Evolutionary conservation across 2,113 vertebrate genomes (phyloP), one percentile per base, ranked within the genome.

Genomic region (Hypomesus transpacificus): DNA sequence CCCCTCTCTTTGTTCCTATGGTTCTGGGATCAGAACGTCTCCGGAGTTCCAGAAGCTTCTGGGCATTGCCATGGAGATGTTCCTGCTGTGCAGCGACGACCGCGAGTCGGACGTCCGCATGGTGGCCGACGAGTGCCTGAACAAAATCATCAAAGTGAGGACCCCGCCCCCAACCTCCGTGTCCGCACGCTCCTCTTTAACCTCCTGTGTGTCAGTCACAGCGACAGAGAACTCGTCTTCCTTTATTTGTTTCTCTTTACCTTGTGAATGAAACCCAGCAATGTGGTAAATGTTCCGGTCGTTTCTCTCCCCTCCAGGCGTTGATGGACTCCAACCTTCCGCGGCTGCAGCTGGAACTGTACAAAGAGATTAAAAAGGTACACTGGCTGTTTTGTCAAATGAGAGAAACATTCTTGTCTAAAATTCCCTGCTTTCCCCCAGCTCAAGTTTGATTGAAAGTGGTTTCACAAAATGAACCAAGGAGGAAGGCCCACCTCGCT

Each of bases 311-410:
- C 39, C 28, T 20, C 11, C 26, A 99, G 97, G 96, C 96, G n/a
- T 88, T 99, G 89, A 99, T 98, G 95, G 97, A 99, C 83, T 98
- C 96, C 14, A 98, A 93, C 83, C 90, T 99, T 76, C 96, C 97
- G 1, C 87, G 97, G 81, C 88, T 99, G 58, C 97, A 99, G 84
- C 86, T 99, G 57, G 97, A 99, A 71, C 91, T 99, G 4, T 99
- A 99, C 81, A 99, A 99, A 91, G 97, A 99, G 86, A 96, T 99
- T 75, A 99, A 98, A 91, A 99, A 99, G 95, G 97, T 98, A 83
- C 61, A 56, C 72, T 24, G 3, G 51, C 21, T 60, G 0, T 3
- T 50, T 1, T 51, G 4, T 59, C 24, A 51, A 21, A 14, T 4
- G 9, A 18, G 3, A 56, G 16, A 11, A 4, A 34, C 5, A 34